These are phyloP conservation scores for Chionomys nivalis DNA, from an alignment of 2,113 vertebrate genomes.

Conservation along the genomic window DNA sequence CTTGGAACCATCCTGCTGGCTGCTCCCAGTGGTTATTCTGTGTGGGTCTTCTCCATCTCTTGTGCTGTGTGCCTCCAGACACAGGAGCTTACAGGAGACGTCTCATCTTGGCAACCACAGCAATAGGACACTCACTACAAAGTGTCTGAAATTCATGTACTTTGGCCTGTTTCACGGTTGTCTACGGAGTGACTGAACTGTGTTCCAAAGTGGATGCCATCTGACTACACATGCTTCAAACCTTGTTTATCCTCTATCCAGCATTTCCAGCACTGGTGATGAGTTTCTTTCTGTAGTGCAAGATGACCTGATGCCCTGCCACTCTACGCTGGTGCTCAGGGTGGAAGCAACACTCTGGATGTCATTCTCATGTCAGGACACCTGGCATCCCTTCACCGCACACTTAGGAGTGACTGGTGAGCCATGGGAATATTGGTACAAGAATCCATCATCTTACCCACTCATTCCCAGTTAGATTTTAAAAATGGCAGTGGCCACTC, in stretches of 20 bases:
- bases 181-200: no score
- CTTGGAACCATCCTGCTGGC: background rate
- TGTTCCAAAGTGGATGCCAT: background rate
- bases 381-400: background rate
- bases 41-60: background rate
- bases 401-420: background rate
- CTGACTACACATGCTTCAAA: background rate
- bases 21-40: background rate
- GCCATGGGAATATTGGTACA: background rate
- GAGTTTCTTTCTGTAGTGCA: background rate
- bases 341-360: background rate
- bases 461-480: background rate
- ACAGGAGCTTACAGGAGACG: background rate
- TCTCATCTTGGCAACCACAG: background rate
- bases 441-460: background rate
- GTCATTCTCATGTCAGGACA: background rate
- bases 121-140: background rate
- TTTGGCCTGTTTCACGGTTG: background rate
- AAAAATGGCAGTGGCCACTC: background rate
- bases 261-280: background rate
- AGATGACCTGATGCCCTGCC: background rate
- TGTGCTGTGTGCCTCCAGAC: background rate
- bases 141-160: background rate
- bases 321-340: background rate
- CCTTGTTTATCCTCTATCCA: background rate